phyloP scores from a whole-genome alignment of 1,140 invertebrate species.

The Littorina saxatilis region DNA sequence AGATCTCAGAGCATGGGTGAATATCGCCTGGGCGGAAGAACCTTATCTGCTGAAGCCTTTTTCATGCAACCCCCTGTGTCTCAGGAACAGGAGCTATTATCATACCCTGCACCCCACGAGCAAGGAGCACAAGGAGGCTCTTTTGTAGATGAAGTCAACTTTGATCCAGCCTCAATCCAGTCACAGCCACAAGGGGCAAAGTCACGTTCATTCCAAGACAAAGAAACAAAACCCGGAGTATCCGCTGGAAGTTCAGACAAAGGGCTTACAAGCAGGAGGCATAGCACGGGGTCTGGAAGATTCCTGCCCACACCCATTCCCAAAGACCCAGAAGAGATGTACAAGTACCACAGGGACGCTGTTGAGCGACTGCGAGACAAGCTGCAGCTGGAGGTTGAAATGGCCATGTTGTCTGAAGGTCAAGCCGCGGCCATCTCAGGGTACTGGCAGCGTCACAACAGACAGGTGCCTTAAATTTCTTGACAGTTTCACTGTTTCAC shows the following conservation, averaged over 20 bases:
- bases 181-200: background rate
- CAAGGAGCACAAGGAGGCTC: background rate
- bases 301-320: background rate
- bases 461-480: slow-evolving; percentile 36
- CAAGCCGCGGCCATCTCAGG: slow-evolving; percentile 40
- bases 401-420: slow-evolving; percentile 28
- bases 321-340: slow-evolving; percentile 42
- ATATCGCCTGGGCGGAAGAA: background rate
- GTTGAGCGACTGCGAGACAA: slow-evolving; percentile 61
- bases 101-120: background rate
- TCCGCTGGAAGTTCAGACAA: too few relatives aligned
- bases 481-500: background rate
- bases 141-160: background rate
- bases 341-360: slow-evolving; percentile 58
- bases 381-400: slow-evolving; percentile 45
- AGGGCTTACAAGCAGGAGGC: background rate
- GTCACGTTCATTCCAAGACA: slow-evolving; percentile 7
- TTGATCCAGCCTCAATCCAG: background rate
- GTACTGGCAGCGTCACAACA: slow-evolving; percentile 34
- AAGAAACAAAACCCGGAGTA: background rate
- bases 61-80: background rate
- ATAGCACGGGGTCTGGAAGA: slow-evolving; percentile 8
- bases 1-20: too few relatives aligned
- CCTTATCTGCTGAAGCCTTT: background rate
- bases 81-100: background rate